Evolutionary conservation across 1,140 invertebrate genomes (phyloP).

Genomic region (Rhopalosiphum maidis): DNA sequence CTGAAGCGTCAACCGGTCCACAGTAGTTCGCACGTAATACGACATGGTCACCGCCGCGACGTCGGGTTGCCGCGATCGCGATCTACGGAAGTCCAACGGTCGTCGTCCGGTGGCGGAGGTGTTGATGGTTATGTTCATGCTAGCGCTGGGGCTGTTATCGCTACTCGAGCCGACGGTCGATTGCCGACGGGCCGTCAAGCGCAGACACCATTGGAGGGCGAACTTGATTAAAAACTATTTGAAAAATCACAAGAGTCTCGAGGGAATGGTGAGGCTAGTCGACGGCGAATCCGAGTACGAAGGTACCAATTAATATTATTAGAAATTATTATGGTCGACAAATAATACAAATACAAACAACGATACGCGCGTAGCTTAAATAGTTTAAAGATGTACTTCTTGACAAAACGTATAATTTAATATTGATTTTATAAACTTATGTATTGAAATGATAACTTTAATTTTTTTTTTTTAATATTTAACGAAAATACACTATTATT

Average conservation of each 20-base stretch:
- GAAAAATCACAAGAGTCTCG: conserved; percentile 46
- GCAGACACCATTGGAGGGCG: conserved; percentile 25
- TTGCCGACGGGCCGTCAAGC: neutral
- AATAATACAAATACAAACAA: neutral
- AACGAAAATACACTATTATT: neutral
- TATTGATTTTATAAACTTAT: neutral
- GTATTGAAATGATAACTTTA: neutral
- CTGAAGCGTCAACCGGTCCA: neutral
- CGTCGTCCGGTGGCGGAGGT: neutral
- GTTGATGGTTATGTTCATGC: neutral
- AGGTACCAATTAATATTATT: neutral
- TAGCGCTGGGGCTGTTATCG: neutral
- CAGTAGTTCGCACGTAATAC: neutral
- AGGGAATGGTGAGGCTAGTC: conserved; percentile 41
- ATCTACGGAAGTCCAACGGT: neutral
- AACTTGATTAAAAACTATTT: conserved; percentile 37
- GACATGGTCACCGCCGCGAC: neutral
- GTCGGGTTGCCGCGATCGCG: conserved; percentile 14
- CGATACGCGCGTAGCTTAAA: neutral
- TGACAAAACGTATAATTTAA: neutral
- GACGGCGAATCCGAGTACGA: conserved; percentile 10
- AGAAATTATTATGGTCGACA: neutral
- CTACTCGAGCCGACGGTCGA: neutral
- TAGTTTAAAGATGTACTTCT: neutral
- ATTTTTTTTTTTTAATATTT: neutral